Conservation (phyloP, 2,113 vertebrate genomes). For the Lutjanus erythropterus region DNA sequence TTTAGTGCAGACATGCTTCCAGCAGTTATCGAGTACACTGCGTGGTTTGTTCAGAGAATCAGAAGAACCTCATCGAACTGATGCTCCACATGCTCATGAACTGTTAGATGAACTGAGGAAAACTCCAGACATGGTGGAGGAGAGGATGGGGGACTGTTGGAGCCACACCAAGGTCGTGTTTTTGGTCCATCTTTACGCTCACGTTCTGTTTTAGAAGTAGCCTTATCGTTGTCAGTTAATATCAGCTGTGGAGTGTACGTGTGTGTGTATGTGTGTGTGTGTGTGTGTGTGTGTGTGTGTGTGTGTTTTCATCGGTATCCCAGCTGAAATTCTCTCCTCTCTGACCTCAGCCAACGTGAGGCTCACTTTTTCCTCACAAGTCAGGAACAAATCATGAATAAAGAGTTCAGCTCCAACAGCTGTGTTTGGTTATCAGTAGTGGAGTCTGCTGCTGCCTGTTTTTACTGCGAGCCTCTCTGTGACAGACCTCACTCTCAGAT, state of each 20-base stretch:
- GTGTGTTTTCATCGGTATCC: background rate
- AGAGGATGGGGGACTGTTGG: constrained; percentile 85
- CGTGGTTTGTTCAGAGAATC: constrained; percentile 6
- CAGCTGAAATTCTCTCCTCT: constrained; percentile 37
- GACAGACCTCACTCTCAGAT: constrained; percentile 5
- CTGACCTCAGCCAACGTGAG: constrained; percentile 52
- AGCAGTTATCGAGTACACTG: background rate
- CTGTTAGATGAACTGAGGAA: background rate
- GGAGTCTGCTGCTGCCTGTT: constrained; percentile 21
- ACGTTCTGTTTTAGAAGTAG: background rate
- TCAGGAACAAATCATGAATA: constrained; percentile 48
- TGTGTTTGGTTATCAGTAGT: constrained; percentile 67
- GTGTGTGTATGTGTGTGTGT: background rate
- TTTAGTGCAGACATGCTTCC: constrained; percentile 27
- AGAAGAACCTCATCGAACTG: background rate
- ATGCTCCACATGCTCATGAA: background rate
- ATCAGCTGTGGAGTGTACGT: background rate
- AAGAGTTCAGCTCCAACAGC: constrained; percentile 60
- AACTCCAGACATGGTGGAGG: constrained; percentile 79
- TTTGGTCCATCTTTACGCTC: background rate
- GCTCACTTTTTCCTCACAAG: constrained; percentile 61
- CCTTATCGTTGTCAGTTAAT: background rate
- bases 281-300: background rate
- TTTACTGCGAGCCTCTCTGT: constrained; percentile 29
- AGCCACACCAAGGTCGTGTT: constrained; percentile 77